A percentile compares a stretch with the other conserved stretches of the same genome.
These are phyloP conservation scores for Toxotes lorentzi DNA, from an alignment of 2,797 vertebrate species.

Conservation along the genomic window DNA sequence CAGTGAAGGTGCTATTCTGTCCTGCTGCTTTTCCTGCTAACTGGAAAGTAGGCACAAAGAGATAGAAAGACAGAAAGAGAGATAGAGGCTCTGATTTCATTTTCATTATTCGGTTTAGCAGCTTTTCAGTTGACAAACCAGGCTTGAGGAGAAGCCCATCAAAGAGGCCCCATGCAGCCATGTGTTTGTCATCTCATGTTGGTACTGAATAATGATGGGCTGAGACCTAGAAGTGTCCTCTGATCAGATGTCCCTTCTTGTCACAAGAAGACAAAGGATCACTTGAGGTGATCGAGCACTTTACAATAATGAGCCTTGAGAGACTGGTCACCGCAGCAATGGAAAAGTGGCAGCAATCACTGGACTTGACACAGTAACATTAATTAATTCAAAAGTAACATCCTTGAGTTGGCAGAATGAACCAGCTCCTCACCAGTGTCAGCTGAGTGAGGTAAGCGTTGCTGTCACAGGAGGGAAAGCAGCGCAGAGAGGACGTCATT, in stretches of 20 bases:
- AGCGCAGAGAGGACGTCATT: neutral
- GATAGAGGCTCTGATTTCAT: conserved; percentile 47
- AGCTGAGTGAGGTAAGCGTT: neutral
- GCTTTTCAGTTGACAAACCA: conserved; percentile 53
- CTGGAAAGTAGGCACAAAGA: conserved; percentile 62
- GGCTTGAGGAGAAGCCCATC: conserved; percentile 45
- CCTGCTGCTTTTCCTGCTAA: conserved; percentile 59
- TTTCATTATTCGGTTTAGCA: conserved; percentile 42
- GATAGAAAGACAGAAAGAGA: conserved; percentile 31
- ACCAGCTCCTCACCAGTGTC: neutral
- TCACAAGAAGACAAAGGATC: conserved; percentile 62
- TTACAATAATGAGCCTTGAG: conserved; percentile 54
- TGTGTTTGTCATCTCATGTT: conserved; percentile 52
- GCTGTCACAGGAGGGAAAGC: neutral
- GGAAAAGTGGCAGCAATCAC: conserved; percentile 11
- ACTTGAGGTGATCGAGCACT: conserved; percentile 63
- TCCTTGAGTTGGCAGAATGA: conserved; percentile 14
- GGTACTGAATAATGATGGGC: conserved; percentile 45
- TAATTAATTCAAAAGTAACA: neutral
- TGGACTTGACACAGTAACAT: conserved; percentile 4
- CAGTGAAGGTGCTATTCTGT: conserved; percentile 52
- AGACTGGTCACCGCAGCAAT: conserved; percentile 35
- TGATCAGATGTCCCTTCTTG: conserved; percentile 65
- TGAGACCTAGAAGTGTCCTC: conserved; percentile 53
- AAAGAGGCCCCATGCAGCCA: conserved; percentile 50